These are phyloP conservation scores for Sparus aurata DNA, from an alignment of 2,797 vertebrate genomes.

Conservation along the genomic window DNA sequence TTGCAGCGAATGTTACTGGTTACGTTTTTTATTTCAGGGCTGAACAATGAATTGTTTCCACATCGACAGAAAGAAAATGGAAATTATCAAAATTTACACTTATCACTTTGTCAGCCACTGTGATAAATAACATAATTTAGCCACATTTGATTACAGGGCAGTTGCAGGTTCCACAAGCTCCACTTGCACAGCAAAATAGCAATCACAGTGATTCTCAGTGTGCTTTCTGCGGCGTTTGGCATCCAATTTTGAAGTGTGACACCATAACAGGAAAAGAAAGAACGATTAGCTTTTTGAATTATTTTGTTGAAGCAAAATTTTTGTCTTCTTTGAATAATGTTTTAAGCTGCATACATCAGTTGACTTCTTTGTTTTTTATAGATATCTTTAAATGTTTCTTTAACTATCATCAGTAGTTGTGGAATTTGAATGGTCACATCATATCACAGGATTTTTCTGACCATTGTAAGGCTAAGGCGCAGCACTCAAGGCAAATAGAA, in stretches of 20 bases:
- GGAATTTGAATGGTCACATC: not conserved
- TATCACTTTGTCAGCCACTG: not conserved
- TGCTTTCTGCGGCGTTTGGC: not conserved
- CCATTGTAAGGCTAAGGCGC: no score
- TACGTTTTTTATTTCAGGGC: not conserved
- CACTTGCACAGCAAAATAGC: not conserved
- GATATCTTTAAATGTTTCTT: no score
- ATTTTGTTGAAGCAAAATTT: not conserved
- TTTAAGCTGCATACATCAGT: no score
- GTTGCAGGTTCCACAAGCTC: not conserved
- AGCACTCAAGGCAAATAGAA: no score
- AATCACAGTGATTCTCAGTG: not conserved
- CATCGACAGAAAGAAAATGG: not conserved
- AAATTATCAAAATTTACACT: not conserved
- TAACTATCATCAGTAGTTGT: not conserved
- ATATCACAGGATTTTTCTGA: not conserved
- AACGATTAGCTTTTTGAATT: not conserved
- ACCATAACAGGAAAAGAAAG: not conserved
- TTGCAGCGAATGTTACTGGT: not conserved
- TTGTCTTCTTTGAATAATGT: no score
- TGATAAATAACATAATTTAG: slow-evolving; percentile 4
- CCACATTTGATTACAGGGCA: slow-evolving; percentile 3
- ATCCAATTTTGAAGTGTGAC: not conserved
- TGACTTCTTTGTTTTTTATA: no score
- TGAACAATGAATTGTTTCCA: not conserved